phyloP scores from a whole-genome alignment of 2,797 vertebrate genomes.

The Hylomyscus alleni region DNA sequence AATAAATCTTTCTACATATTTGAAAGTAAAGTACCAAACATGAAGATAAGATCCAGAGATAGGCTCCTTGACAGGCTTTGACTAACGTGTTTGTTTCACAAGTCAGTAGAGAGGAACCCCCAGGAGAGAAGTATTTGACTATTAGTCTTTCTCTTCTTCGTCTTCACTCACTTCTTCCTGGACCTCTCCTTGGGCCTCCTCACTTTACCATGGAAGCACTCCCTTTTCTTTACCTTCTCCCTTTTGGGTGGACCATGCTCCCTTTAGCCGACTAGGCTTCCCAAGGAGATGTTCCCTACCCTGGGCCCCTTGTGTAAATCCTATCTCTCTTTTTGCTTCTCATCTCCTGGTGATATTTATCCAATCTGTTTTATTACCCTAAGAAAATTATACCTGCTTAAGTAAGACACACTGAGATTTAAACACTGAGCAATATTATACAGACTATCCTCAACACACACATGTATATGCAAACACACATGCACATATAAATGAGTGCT shows the following conservation, averaged over 20 bases:
- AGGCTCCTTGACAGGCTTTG: neutral
- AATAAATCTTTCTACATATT: conserved; percentile 45
- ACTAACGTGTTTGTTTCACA: neutral
- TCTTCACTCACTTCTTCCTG: neutral
- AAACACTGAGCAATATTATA: neutral
- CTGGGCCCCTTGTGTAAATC: too few species aligned
- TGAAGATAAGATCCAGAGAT: neutral
- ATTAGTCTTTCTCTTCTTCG: neutral
- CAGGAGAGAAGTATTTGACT: neutral
- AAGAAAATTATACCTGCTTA: neutral
- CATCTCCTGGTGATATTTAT: neutral
- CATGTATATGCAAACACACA: neutral
- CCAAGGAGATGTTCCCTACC: neutral
- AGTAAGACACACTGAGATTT: neutral
- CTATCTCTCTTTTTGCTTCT: neutral
- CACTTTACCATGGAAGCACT: neutral
- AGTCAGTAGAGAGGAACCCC: conserved; percentile 2
- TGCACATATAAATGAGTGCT: neutral
- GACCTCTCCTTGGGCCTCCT: neutral
- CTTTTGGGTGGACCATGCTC: neutral
- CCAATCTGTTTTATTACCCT: neutral
- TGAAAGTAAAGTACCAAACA: conserved; percentile 51
- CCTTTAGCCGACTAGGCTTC: neutral
- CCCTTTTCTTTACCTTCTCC: neutral
- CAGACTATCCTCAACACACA: neutral